Evolutionary conservation across 2,797 vertebrate genomes (phyloP).

Genomic region (Pseudochaenichthys georgianus): DNA sequence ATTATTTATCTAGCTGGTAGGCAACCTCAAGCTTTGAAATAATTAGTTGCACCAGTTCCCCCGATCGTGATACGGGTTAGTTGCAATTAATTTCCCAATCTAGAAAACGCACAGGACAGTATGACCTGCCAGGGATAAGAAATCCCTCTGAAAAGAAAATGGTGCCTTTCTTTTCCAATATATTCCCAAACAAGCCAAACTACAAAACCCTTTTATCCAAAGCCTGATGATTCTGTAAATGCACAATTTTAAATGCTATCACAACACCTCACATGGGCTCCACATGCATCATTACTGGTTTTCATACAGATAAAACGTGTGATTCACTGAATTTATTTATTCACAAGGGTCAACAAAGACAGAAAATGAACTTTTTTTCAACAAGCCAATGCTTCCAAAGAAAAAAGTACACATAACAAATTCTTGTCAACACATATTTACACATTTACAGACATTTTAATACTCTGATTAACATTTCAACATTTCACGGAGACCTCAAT

Average conservation of each 20-base stretch:
- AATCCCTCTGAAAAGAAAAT: neutral
- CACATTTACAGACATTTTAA: slow-evolving; percentile 17
- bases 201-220: too few relatives aligned
- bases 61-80: neutral
- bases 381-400: neutral
- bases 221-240: neutral
- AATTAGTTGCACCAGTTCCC: neutral
- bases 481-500: neutral
- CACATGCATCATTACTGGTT: neutral
- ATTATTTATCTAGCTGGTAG: neutral
- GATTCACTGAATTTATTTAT: neutral
- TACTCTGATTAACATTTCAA: neutral
- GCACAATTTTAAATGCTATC: neutral
- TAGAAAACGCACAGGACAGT: neutral
- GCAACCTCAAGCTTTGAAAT: neutral
- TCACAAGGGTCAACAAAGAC: neutral
- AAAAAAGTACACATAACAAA: neutral
- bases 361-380: slow-evolving; percentile 1
- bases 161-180: neutral
- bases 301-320: neutral
- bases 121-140: neutral
- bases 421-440: slow-evolving; percentile 30
- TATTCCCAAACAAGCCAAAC: too few relatives aligned
- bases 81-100: slow-evolving; percentile 9
- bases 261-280: neutral